A percentile compares a stretch with the other conserved stretches of the same genome.
Evolutionary conservation across 2,113 vertebrate species (phyloP).

Genomic region (Todiramphus chloris): DNA sequence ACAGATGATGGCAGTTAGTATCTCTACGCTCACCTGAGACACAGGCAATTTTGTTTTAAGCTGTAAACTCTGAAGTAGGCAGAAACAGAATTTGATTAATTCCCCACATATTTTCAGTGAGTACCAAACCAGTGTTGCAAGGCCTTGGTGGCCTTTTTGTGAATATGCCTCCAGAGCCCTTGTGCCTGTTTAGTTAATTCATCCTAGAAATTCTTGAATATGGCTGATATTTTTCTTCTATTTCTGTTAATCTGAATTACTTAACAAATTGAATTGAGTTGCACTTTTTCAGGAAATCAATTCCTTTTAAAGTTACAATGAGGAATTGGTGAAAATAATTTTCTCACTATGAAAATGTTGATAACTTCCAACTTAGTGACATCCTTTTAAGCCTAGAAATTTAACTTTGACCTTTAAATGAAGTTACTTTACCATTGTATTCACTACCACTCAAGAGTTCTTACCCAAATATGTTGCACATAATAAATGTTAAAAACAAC

Average conservation of each 20-base stretch:
- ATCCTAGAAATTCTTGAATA: not conserved
- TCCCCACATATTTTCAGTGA: not conserved
- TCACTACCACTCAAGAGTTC: fast-evolving
- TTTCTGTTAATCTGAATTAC: not conserved
- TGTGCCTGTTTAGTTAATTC: not conserved
- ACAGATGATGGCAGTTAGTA: not conserved
- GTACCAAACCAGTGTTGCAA: not conserved
- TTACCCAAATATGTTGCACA: not conserved
- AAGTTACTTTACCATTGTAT: not conserved
- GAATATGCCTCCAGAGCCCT: not conserved
- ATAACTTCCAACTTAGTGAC: not conserved
- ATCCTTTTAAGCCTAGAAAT: not conserved
- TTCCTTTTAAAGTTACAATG: not conserved
- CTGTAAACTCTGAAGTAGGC: not conserved
- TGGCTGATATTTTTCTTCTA: not conserved
- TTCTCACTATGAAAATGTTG: not conserved
- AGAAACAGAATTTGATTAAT: not conserved
- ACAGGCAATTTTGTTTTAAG: not conserved
- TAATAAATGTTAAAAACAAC: not conserved
- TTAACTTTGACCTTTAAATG: not conserved
- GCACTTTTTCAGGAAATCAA: not conserved
- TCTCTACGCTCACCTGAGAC: not conserved
- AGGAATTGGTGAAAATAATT: not conserved
- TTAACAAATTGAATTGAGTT: not conserved
- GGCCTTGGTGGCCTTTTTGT: not conserved